Conservation (phyloP, 2,113 vertebrate species). For the Apistogramma diplotaenia region DNA sequence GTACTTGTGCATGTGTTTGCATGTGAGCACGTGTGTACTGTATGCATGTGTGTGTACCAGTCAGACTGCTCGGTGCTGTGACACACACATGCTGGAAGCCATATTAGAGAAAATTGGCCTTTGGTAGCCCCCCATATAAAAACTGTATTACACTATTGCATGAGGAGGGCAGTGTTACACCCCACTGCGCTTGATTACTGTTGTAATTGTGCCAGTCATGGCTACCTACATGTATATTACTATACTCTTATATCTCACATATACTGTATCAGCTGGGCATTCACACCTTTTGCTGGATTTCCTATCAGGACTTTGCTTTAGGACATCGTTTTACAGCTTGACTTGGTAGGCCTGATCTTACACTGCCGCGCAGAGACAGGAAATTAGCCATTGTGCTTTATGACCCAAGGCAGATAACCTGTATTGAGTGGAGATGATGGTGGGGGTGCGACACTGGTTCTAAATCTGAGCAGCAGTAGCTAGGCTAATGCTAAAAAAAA, state of each 20-base stretch:
- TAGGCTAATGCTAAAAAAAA: not conserved
- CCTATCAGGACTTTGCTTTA: not conserved
- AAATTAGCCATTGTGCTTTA: not conserved
- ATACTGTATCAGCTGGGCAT: not conserved
- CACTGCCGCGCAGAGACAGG: not conserved
- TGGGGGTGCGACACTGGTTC: not conserved
- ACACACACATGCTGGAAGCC: conserved; percentile 2
- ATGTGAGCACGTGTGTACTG: not conserved
- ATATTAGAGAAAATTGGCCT: conserved; percentile 8
- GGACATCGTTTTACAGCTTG: conserved; percentile 5
- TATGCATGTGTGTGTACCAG: not conserved
- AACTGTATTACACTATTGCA: conserved; percentile 14
- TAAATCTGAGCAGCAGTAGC: not conserved
- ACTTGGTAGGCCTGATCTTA: not conserved
- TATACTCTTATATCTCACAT: conserved; percentile 36
- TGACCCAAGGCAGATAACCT: not conserved
- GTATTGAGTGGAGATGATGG: not conserved
- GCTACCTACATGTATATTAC: conserved; percentile 25
- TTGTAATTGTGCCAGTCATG: conserved; percentile 10
- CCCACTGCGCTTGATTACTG: conserved; percentile 50
- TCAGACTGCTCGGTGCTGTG: not conserved
- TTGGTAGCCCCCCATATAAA: conserved; percentile 37
- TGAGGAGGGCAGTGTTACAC: conserved; percentile 16
- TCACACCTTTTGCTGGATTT: not conserved
- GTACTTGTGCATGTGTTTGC: not conserved